These are phyloP conservation scores for Pseudorasbora parva DNA, from an alignment of 2,113 vertebrate species.

Conservation along the genomic window DNA sequence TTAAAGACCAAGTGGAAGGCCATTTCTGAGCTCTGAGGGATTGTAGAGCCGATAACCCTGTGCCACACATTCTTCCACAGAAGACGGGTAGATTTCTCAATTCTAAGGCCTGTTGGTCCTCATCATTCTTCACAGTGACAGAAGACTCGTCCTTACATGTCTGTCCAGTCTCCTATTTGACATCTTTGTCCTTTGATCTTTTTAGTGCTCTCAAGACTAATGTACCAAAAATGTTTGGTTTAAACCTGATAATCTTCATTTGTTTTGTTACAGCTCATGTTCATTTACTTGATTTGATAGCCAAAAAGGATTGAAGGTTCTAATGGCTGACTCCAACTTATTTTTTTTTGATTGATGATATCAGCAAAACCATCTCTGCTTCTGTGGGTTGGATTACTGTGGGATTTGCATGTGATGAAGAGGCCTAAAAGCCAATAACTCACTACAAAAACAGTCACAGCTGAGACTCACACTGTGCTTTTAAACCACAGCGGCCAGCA, in stretches of 20 bases:
- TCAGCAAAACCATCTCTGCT: not conserved
- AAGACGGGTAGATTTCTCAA: conserved; percentile 19
- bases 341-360: not conserved
- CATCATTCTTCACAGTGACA: conserved; percentile 22
- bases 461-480: not conserved
- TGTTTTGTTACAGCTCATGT: not conserved
- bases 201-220: not conserved
- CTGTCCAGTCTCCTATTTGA: conserved; percentile 28
- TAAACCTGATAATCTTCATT: conserved; percentile 4
- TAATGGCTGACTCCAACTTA: not conserved
- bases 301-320: not conserved
- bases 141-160: conserved; percentile 1
- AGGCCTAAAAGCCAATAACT: not conserved
- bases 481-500: conserved; percentile 11
- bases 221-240: too few relatives aligned
- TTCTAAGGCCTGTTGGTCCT: not conserved
- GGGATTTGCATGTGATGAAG: not conserved
- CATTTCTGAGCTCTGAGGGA: conserved; percentile 11
- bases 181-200: conserved; percentile 3
- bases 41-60: conserved; percentile 26
- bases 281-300: not conserved
- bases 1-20: not conserved
- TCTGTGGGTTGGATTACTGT: conserved; percentile 18
- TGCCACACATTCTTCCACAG: not conserved
- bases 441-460: conserved; percentile 6